These are phyloP conservation scores for Xenopus borealis DNA, from an alignment of 2,113 vertebrate species.

Conservation along the genomic window DNA sequence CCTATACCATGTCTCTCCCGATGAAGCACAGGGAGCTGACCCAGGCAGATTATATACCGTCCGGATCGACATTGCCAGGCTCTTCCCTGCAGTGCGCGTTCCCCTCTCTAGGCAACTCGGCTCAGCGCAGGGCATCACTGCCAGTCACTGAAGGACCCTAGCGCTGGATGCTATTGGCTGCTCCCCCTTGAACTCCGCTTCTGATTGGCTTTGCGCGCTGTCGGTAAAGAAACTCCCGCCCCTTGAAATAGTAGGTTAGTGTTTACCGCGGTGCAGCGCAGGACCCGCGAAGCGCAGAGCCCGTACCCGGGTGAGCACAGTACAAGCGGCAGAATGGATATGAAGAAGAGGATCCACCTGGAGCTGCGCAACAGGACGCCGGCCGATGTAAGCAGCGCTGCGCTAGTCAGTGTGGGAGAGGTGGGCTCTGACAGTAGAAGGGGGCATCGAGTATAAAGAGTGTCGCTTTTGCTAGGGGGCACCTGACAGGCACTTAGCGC, in stretches of 20 bases:
- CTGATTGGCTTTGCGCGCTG: slow-evolving; percentile 45
- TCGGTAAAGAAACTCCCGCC: slow-evolving; percentile 71
- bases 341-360: slow-evolving; percentile 96
- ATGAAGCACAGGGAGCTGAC: too few relatives aligned
- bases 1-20: too few relatives aligned
- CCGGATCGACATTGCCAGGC: not conserved
- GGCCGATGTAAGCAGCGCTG: slow-evolving; percentile 83
- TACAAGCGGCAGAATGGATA: slow-evolving; percentile 80
- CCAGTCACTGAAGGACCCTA: not conserved
- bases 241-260: slow-evolving; percentile 86
- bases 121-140: slow-evolving; percentile 19
- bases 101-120: not conserved
- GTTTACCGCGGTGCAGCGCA: slow-evolving; percentile 77
- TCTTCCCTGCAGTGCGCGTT: slow-evolving; percentile 9
- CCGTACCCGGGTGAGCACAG: slow-evolving; percentile 58
- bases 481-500: too few relatives aligned
- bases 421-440: not conserved
- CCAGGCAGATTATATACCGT: too few relatives aligned
- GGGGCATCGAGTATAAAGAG: too few relatives aligned
- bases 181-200: not conserved
- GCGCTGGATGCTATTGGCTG: not conserved
- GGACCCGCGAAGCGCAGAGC: slow-evolving; percentile 70
- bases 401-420: slow-evolving; percentile 17
- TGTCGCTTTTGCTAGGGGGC: too few relatives aligned
- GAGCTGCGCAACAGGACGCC: slow-evolving; percentile 97